These are phyloP conservation scores for Orchestia grillus DNA, from an alignment of 1,140 invertebrate species.

Conservation along the genomic window DNA sequence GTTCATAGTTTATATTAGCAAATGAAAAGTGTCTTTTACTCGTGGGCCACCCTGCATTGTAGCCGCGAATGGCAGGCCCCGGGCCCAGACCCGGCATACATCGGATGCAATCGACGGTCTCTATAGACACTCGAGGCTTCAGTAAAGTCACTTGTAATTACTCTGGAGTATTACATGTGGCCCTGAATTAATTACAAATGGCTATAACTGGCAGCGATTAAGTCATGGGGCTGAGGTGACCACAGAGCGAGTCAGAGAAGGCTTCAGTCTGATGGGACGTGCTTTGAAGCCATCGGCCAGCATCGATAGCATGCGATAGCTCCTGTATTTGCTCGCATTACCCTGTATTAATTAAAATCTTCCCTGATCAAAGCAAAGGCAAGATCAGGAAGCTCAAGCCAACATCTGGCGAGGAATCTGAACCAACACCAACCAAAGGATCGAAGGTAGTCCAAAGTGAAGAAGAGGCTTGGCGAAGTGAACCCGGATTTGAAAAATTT, in stretches of 20 bases:
- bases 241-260: background rate
- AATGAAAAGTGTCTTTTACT: no score
- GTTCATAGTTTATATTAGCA: no score
- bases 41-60: background rate
- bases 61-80: background rate
- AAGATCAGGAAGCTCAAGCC: slow-evolving; percentile 29
- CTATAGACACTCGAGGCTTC: slow-evolving; percentile 29
- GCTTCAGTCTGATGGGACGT: slow-evolving; percentile 3
- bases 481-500: background rate
- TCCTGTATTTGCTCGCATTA: slow-evolving; percentile 45
- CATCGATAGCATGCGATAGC: slow-evolving; percentile 39
- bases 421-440: background rate
- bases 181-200: slow-evolving; percentile 11
- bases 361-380: slow-evolving; percentile 13
- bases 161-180: slow-evolving; percentile 15
- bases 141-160: slow-evolving; percentile 36
- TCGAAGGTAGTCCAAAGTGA: background rate
- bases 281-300: slow-evolving; percentile 15
- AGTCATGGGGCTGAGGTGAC: slow-evolving; percentile 41
- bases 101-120: background rate
- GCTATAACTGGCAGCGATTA: slow-evolving; percentile 38
- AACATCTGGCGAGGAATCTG: slow-evolving; percentile 47
- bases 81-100: background rate
- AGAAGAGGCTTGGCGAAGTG: background rate
- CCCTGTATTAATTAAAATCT: slow-evolving; percentile 52